phyloP scores from a whole-genome alignment of 2,888 invertebrate genomes.

The Eupithecia dodoneata region DNA sequence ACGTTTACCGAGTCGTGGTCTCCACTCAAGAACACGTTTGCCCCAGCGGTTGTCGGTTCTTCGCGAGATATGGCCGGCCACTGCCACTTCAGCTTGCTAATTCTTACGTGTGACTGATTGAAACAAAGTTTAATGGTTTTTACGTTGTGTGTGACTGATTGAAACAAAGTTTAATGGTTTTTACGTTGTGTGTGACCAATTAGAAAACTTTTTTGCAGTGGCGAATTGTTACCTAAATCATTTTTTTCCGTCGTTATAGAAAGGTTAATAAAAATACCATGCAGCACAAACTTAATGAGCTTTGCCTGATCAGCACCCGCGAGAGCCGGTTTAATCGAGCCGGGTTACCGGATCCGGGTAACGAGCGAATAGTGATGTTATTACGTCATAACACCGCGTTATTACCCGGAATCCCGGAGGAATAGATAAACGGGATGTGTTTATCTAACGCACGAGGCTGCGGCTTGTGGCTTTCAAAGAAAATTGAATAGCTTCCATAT shows the following conservation, averaged over 20 bases:
- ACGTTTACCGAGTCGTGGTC: no score
- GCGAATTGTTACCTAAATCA: no score
- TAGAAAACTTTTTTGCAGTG: no score
- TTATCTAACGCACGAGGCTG: background rate
- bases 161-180: no score
- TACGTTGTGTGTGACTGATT: no score
- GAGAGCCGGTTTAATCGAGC: constrained; percentile 19
- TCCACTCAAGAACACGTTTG: no score
- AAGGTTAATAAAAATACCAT: background rate
- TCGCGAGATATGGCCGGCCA: no score
- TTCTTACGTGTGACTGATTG: no score
- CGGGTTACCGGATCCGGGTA: constrained; percentile 1
- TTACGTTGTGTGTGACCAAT: no score
- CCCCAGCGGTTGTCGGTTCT: no score
- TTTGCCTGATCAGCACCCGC: constrained; percentile 13
- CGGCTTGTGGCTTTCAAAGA: background rate
- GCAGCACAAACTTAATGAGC: background rate
- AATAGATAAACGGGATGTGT: constrained; percentile 12
- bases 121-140: no score
- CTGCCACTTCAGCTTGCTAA: no score
- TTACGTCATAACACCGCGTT: constrained; percentile 34
- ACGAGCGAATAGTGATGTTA: constrained; percentile 37
- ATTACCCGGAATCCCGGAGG: background rate
- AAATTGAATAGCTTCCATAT: background rate
- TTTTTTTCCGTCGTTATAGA: background rate